phyloP scores from a whole-genome alignment of 2,797 vertebrate genomes.

The Sebastes matsubarae region DNA sequence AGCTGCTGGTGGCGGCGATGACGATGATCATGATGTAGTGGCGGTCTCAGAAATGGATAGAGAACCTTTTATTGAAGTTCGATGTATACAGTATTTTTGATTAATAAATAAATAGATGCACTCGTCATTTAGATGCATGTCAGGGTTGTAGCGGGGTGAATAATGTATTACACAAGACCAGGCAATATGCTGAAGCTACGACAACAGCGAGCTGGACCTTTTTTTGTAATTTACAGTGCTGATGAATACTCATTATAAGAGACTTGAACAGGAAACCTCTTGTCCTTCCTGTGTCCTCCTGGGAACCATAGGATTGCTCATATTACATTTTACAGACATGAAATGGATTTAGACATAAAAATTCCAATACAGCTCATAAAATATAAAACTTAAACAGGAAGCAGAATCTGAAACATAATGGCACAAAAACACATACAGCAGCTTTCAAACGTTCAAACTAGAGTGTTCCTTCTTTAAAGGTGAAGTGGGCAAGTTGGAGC shows the following conservation, averaged over 20 bases:
- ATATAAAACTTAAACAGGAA: background rate
- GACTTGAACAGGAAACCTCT: constrained; percentile 6
- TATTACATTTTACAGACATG: constrained; percentile 13
- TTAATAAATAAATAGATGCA: constrained; percentile 69
- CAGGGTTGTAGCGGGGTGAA: constrained; percentile 35
- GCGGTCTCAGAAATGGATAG: constrained; percentile 37
- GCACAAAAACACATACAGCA: background rate
- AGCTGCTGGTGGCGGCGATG: constrained; percentile 26
- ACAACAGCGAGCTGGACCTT: background rate
- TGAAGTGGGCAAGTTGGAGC: too few species aligned
- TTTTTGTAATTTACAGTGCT: constrained; percentile 23
- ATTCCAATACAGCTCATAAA: background rate
- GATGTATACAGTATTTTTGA: constrained; percentile 59
- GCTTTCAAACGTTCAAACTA: background rate
- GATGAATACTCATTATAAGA: constrained; percentile 32
- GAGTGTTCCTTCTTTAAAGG: too few species aligned
- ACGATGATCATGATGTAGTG: constrained; percentile 67
- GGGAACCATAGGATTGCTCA: background rate
- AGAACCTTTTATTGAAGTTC: constrained; percentile 57
- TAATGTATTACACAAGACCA: constrained; percentile 46
- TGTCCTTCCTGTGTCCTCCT: constrained; percentile 44
- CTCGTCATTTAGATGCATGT: constrained; percentile 50
- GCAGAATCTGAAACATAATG: background rate
- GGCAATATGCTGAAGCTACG: constrained; percentile 33
- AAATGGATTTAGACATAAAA: constrained; percentile 19